Evolutionary conservation across 2,113 vertebrate genomes (phyloP).

Genomic region (Perca schrenkii): DNA sequence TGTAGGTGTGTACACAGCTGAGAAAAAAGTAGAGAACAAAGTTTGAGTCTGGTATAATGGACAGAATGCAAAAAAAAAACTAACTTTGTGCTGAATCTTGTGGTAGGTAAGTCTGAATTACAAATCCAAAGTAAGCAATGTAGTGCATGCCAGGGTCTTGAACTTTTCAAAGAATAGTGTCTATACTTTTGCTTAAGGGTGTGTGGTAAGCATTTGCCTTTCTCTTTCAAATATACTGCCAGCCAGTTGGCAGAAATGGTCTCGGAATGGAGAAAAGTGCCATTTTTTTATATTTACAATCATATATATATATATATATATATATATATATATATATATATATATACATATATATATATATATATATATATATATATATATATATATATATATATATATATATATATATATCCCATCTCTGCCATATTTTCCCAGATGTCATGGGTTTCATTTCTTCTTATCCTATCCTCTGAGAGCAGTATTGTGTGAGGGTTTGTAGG

Average conservation of each 20-base stretch:
- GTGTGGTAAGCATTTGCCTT: conserved; percentile 75
- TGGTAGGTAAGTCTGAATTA: conserved; percentile 59
- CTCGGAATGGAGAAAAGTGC: conserved; percentile 72
- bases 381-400: no score
- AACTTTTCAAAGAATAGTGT: conserved; percentile 66
- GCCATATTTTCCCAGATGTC: conserved; percentile 49
- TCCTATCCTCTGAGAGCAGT: conserved; percentile 51
- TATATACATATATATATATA: no score
- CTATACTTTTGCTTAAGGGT: conserved; percentile 71
- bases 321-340: no score
- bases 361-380: no score
- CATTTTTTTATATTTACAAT: conserved; percentile 52
- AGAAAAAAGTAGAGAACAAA: conserved; percentile 51
- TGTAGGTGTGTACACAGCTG: conserved; percentile 28
- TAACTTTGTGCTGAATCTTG: conserved; percentile 52
- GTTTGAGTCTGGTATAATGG: conserved; percentile 41
- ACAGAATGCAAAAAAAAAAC: conserved; percentile 66
- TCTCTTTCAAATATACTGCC: conserved; percentile 78
- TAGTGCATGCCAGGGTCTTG: conserved; percentile 77
- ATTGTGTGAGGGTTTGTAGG: conserved; percentile 36
- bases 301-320: no score
- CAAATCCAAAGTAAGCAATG: conserved; percentile 69
- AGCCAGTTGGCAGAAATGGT: conserved; percentile 47
- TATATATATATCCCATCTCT: conserved; percentile 1
- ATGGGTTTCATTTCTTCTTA: conserved; percentile 38